Base-by-base conservation (phyloP, 2,797 vertebrate genomes). In the Arremon brunneinucha region DNA sequence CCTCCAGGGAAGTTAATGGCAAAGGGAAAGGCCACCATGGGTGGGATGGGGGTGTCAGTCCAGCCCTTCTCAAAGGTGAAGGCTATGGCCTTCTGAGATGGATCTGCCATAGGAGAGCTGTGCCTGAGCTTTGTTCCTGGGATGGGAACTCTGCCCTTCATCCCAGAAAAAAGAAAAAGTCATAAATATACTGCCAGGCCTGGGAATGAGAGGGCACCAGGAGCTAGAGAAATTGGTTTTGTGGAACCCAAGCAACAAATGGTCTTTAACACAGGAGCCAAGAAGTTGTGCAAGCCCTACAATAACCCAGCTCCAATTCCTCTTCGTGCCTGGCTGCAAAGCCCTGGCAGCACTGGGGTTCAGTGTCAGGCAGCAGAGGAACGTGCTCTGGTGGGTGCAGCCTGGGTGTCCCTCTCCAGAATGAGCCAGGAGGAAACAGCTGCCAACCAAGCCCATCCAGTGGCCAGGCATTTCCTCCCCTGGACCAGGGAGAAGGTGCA, bases 401-500 rank as follows among this genome's bases (percentile, higher is more conserved):
- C 67, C 53, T 9, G 46, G 9, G 30, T 37, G 59, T 57, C 59
- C 80, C 68, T 32, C 32, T 60, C 60, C 65, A 18, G 43, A 55
- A 30, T n/a, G 39, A 84, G 11, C 14, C 8, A 22, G 37, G 59
- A 77, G 22, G 24, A 6, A 78, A 75, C 57, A 26, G 57, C 43
- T 55, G 57, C 37, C 1, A 5, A 20, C 8, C 5, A 50, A 49
- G 37, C 15, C 57, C 43, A 21, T 1, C 4, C 53, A n/a, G 2
- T 9, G 46, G 35, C 23, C 52, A 24, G 43, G 35, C 22, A 8
- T 24, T 52, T 44, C 50, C 56, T 47, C 50, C 46, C n/a, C 44
- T 2, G 7, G 49, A 28, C 41, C 0, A 1, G 20, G 41, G 23
- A 6, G 11, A 63, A 69, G 3, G 2, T 18, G 32, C 17, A 34